Evolutionary conservation across 2,113 vertebrate species (phyloP).

Genomic region (Oplegnathus fasciatus): DNA sequence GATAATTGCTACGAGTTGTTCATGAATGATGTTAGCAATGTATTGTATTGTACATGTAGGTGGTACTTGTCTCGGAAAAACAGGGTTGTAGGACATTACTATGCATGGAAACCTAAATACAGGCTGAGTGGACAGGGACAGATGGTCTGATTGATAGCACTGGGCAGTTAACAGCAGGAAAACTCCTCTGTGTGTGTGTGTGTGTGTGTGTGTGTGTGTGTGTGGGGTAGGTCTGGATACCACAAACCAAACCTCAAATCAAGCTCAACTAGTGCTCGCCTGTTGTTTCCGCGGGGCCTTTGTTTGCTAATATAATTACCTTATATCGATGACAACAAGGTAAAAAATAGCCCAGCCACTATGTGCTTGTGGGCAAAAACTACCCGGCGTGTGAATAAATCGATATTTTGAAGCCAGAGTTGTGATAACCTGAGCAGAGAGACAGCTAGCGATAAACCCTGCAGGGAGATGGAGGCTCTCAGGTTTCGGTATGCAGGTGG

Average conservation of each 20-base stretch:
- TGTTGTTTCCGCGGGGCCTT: not conserved
- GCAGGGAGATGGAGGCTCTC: constrained; percentile 36
- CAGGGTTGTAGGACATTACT: constrained; percentile 27
- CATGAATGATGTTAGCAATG: constrained; percentile 24
- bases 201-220: constrained; percentile 19
- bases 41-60: not conserved
- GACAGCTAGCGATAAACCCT: constrained; percentile 28
- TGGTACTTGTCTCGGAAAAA: constrained; percentile 3
- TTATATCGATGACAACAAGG: constrained; percentile 26
- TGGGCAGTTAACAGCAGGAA: constrained; percentile 17
- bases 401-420: constrained; percentile 58
- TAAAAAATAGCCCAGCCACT: constrained; percentile 15
- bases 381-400: constrained; percentile 47
- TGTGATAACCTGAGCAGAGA: constrained; percentile 49
- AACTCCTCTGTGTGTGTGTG: constrained; percentile 9
- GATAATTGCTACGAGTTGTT: constrained; percentile 35
- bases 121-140: constrained; percentile 54
- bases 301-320: constrained; percentile 44
- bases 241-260: constrained; percentile 38
- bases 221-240: constrained; percentile 1
- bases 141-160: constrained; percentile 66
- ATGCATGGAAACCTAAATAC: constrained; percentile 35
- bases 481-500: constrained; percentile 40
- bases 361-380: constrained; percentile 33
- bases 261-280: not conserved